These are phyloP conservation scores for Drosophila testacea DNA, from an alignment of 2,888 invertebrate species.

Conservation along the genomic window DNA sequence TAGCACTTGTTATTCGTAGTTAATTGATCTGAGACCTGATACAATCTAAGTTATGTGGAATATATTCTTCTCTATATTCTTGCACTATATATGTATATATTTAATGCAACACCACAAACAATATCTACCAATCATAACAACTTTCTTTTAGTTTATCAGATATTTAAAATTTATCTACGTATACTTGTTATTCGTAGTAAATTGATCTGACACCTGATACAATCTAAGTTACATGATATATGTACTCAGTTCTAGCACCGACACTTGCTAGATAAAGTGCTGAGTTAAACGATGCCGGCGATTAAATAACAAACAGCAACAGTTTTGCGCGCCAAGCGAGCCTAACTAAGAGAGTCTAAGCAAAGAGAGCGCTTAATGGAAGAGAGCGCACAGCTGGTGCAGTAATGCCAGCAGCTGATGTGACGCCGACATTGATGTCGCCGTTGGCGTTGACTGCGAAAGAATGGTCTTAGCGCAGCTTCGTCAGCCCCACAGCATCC, in stretches of 20 bases:
- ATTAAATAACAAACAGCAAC: constrained; percentile 79
- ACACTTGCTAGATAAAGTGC: constrained; percentile 22
- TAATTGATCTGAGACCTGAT: no score
- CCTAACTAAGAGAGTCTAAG: constrained; percentile 32
- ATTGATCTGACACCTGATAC: constrained; percentile 16
- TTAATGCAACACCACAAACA: no score
- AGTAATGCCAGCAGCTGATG: constrained; percentile 49
- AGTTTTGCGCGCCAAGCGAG: constrained; percentile 74
- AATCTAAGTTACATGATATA: constrained; percentile 8
- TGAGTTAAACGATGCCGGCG: constrained; percentile 65
- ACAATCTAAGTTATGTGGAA: no score
- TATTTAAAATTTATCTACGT: not conserved
- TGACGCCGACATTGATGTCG: constrained; percentile 15
- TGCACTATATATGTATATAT: no score
- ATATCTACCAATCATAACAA: no score
- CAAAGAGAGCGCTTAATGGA: constrained; percentile 52
- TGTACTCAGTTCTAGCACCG: constrained; percentile 7
- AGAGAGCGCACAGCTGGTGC: constrained; percentile 67
- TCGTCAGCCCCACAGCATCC: constrained; percentile 50
- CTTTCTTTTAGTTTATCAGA: not conserved
- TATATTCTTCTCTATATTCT: no score
- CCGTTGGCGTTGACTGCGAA: constrained; percentile 50
- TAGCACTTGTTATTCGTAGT: no score
- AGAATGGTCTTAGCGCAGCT: constrained; percentile 73
- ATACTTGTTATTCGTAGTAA: constrained; percentile 6